A percentile compares a stretch with the other conserved stretches of the same genome.
Conservation (phyloP, 2,113 vertebrate genomes). For the Ophiodon elongatus region DNA sequence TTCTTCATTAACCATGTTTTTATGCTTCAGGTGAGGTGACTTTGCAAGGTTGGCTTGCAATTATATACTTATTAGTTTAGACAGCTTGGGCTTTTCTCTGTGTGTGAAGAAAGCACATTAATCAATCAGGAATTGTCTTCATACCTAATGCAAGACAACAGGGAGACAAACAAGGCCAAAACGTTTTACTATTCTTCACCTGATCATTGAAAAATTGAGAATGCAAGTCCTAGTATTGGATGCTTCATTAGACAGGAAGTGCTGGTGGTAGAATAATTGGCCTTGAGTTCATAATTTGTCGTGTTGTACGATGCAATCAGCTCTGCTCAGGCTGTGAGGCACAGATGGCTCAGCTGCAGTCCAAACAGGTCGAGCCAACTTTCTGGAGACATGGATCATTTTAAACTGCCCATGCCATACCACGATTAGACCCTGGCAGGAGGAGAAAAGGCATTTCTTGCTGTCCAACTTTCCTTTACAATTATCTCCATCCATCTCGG, state of each 20-base stretch:
- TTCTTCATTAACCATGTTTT: slow-evolving; percentile 3
- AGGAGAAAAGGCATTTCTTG: slow-evolving; percentile 10
- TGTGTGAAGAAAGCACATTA: background rate
- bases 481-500: slow-evolving; percentile 2
- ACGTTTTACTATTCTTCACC: background rate
- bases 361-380: slow-evolving; percentile 66
- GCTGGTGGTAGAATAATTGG: slow-evolving; percentile 39
- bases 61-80: slow-evolving; percentile 14
- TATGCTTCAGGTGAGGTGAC: slow-evolving; percentile 1
- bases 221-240: slow-evolving; percentile 1
- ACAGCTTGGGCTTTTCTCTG: background rate
- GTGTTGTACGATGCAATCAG: slow-evolving; percentile 36
- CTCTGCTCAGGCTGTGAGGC: slow-evolving; percentile 63
- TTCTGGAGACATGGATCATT: slow-evolving; percentile 48
- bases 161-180: background rate
- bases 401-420: slow-evolving; percentile 38
- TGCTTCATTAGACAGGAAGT: slow-evolving; percentile 47
- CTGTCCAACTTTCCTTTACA: slow-evolving; percentile 25
- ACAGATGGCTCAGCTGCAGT: slow-evolving; percentile 73
- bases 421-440: slow-evolving; percentile 33
- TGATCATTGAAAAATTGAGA: slow-evolving; percentile 4
- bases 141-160: slow-evolving; percentile 1
- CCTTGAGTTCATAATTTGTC: slow-evolving; percentile 40
- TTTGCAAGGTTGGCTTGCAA: slow-evolving; percentile 15
- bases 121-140: slow-evolving; percentile 9